A percentile compares a stretch with the other conserved stretches of the same genome.
phyloP scores from a whole-genome alignment of 2,888 invertebrate species.

The Omphaloscelis lunosa region DNA sequence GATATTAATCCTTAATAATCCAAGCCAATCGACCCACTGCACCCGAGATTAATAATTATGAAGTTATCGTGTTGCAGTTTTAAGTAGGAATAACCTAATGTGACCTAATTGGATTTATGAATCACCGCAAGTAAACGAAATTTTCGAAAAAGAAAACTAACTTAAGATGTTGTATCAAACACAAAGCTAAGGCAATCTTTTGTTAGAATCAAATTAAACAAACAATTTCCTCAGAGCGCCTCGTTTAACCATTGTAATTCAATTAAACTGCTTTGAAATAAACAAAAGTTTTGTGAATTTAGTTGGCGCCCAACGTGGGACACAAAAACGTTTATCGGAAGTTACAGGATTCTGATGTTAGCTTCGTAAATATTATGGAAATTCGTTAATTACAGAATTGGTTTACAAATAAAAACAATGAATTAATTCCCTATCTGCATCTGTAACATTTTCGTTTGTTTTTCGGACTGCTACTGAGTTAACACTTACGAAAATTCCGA shows the following conservation, averaged over 20 bases:
- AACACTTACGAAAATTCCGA: not conserved
- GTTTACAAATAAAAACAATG: not conserved
- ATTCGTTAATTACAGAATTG: not conserved
- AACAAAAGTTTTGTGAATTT: constrained; percentile 26
- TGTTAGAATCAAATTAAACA: constrained; percentile 40
- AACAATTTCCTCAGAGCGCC: constrained; percentile 27
- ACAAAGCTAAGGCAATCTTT: constrained; percentile 30
- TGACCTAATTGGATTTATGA: not conserved
- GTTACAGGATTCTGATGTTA: not conserved
- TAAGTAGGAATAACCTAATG: not conserved
- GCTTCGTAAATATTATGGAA: not conserved
- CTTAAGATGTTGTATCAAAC: constrained; percentile 16
- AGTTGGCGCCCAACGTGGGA: constrained; percentile 56
- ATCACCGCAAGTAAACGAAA: not conserved
- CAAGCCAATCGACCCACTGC: not conserved
- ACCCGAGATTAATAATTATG: not conserved
- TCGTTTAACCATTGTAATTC: constrained; percentile 42
- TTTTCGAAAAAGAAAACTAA: not conserved
- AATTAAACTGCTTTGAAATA: constrained; percentile 46
- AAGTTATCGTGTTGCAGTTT: not conserved
- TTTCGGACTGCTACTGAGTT: not conserved
- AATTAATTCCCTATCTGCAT: not conserved
- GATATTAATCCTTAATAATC: not conserved
- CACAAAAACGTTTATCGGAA: not conserved
- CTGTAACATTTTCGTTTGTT: not conserved